Conservation (phyloP, 2,888 invertebrate genomes). For the Amiota mariae region DNA sequence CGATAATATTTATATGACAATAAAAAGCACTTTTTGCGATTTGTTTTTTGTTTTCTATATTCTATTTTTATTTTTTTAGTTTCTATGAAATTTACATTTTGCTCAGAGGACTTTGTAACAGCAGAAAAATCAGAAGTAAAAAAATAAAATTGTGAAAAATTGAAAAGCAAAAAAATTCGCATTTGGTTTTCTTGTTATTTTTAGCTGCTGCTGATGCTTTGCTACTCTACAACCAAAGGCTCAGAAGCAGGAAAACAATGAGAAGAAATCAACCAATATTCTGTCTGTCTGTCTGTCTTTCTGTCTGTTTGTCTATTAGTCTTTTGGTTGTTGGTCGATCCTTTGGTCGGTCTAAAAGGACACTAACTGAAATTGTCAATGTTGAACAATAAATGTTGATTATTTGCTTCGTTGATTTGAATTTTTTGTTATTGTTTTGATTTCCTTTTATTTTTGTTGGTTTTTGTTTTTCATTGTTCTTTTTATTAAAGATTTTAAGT, state of each 20-base stretch:
- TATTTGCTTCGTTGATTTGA: slow-evolving; percentile 25
- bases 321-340: too few relatives aligned
- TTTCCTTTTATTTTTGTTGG: neutral
- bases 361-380: slow-evolving; percentile 2
- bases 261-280: too few relatives aligned
- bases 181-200: too few relatives aligned
- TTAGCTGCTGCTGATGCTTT: too few relatives aligned
- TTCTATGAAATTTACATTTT: neutral
- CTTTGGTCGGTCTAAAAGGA: neutral
- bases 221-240: too few relatives aligned
- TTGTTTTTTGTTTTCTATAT: neutral
- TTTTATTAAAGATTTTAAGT: neutral
- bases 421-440: neutral
- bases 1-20: slow-evolving; percentile 6
- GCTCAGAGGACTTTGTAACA: neutral
- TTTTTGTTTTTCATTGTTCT: slow-evolving; percentile 1
- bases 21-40: slow-evolving; percentile 14
- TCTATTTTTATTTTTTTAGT: too few relatives aligned
- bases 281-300: too few relatives aligned
- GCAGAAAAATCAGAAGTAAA: neutral
- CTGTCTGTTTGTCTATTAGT: too few relatives aligned
- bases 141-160: too few relatives aligned
- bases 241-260: too few relatives aligned
- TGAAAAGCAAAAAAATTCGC: too few relatives aligned
- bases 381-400: slow-evolving; percentile 25